phyloP scores from a whole-genome alignment of 2,797 vertebrate genomes.

The Cichlasoma orientale region DNA sequence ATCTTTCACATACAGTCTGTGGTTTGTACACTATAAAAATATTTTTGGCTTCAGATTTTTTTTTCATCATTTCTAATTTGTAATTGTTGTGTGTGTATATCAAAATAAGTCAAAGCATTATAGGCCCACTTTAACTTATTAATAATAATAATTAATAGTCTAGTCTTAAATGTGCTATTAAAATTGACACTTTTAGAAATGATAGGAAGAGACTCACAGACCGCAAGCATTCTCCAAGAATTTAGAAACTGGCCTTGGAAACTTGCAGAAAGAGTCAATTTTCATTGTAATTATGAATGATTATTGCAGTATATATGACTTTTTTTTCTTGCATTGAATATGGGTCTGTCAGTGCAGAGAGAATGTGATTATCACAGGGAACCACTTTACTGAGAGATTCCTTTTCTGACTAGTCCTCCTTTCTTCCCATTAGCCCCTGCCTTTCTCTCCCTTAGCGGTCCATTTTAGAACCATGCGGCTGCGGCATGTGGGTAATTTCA shows the following conservation, averaged over 20 bases:
- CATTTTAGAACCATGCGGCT: slow-evolving; percentile 72
- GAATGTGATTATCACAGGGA: slow-evolving; percentile 65
- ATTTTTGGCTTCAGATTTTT: background rate
- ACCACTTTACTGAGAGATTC: slow-evolving; percentile 75
- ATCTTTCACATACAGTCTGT: background rate
- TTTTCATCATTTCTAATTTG: too few relatives aligned
- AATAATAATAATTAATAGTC: slow-evolving; percentile 35
- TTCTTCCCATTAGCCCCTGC: slow-evolving; percentile 53
- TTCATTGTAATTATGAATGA: slow-evolving; percentile 35
- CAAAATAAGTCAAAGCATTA: background rate
- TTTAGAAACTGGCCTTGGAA: slow-evolving; percentile 17
- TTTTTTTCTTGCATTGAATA: slow-evolving; percentile 24
- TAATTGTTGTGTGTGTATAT: background rate
- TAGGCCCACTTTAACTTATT: slow-evolving; percentile 15
- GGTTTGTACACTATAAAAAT: background rate
- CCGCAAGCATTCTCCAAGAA: background rate
- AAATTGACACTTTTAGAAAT: slow-evolving; percentile 57
- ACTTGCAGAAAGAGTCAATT: slow-evolving; percentile 32
- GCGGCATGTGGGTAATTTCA: slow-evolving; percentile 77
- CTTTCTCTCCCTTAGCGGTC: slow-evolving; percentile 67
- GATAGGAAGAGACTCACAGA: slow-evolving; percentile 23
- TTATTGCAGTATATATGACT: slow-evolving; percentile 45
- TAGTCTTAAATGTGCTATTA: slow-evolving; percentile 45
- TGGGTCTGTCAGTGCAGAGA: slow-evolving; percentile 17
- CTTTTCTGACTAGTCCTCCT: slow-evolving; percentile 53